phyloP scores from a whole-genome alignment of 2,113 vertebrate genomes.

The Caloenas nicobarica region DNA sequence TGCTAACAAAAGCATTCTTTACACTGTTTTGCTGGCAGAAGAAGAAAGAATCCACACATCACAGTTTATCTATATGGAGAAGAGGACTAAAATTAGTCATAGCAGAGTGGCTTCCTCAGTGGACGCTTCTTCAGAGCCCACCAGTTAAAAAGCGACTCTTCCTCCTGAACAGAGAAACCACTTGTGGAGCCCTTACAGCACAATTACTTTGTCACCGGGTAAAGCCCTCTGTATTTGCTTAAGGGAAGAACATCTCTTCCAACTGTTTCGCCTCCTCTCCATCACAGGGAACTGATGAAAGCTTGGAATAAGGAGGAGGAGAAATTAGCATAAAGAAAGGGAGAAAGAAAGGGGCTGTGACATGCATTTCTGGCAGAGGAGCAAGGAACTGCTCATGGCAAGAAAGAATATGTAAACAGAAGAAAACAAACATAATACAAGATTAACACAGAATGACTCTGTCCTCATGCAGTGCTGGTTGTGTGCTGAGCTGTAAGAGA shows the following conservation, averaged over 20 bases:
- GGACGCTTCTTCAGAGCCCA: not conserved
- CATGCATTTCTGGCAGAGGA: slow-evolving; percentile 34
- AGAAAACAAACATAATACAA: not conserved
- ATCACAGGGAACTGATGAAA: slow-evolving; percentile 32
- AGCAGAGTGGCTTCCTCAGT: not conserved
- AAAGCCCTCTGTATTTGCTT: not conserved
- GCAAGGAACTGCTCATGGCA: not conserved
- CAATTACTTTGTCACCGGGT: not conserved
- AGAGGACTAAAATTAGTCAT: not conserved
- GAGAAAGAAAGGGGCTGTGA: slow-evolving; percentile 7
- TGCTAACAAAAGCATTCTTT: not conserved
- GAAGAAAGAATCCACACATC: not conserved
- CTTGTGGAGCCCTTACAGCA: not conserved
- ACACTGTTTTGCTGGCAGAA: not conserved
- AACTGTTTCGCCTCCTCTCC: not conserved
- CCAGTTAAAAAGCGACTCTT: not conserved
- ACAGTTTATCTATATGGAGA: not conserved
- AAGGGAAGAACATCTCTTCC: not conserved
- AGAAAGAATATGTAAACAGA: slow-evolving; percentile 17
- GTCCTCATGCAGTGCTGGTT: not conserved
- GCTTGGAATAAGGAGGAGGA: not conserved
- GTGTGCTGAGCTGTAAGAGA: not conserved
- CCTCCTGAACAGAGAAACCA: not conserved
- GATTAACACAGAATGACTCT: not conserved
- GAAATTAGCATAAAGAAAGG: slow-evolving; percentile 17